Evolutionary conservation across 2,888 invertebrate genomes (phyloP), one percentile per base, ranked within the genome.

Genomic region (Acanthococcus lagerstroemiae): DNA sequence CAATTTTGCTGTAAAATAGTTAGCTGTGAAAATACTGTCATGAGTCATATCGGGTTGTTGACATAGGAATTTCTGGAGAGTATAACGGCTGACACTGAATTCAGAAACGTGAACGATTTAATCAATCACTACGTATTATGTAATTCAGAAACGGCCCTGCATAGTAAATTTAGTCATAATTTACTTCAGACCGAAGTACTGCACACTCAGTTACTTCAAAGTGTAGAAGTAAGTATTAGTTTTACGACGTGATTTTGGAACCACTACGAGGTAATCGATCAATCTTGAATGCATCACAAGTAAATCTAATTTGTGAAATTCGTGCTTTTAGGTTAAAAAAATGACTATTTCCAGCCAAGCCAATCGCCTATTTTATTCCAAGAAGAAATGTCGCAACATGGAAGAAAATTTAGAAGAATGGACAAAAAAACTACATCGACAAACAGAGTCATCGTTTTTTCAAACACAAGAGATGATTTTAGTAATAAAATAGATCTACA

Each of bases 51-150:
- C 37, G 21, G 24, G 19, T 60, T 25, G 3, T 27, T 27, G 37
- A 37, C 27, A 12, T 6, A 61, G 61, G 24, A 61, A 37, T 54
- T 50, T 22, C 52, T 61, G 22, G 17, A 26, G n/a, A 17, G 9
- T n/a, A 6, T 52, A 24, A 50, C 37, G 7, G 24, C 19, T 1
- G 2, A 22, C 2, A 3, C 15, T 5, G 24, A 52, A 52, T 37
- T 37, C 2, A 3, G n/a, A 37, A n/a, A 37, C 12, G n/a, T 37
- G 25, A 46, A 12, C 5, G 45, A 17, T 44, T 25, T 3, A 37
- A 45, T 58, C 25, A 58, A 58, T 58, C 27, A 46, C 21, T 58
- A 58, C 46, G 27, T 25, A 7, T 15, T 58, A 15, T 19, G 46
- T 9, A 48, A 58, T 58, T 58, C 58, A 17, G 46, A 58, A 58